A percentile compares a stretch with the other conserved stretches of the same genome.
phyloP scores from a whole-genome alignment of 2,888 invertebrate species.

The Leptothorax acervorum region DNA sequence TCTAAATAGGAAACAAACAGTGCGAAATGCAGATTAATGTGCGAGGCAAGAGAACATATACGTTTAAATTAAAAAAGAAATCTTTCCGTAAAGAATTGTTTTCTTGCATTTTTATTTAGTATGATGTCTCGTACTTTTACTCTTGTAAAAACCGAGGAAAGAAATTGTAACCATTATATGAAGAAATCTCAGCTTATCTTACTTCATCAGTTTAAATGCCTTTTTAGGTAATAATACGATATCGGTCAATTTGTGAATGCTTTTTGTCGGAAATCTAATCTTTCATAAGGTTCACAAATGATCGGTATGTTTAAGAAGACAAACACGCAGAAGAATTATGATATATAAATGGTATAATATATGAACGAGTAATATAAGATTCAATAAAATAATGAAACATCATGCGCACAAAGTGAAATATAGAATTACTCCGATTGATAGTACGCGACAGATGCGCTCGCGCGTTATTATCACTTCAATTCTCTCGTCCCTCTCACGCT shows the following conservation, averaged over 20 bases:
- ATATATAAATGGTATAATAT: neutral
- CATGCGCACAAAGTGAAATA: neutral
- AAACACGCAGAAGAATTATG: neutral
- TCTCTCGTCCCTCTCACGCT: constrained; percentile 39
- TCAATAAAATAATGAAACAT: neutral
- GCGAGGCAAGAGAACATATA: neutral
- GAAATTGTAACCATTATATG: constrained; percentile 3
- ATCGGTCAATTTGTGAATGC: neutral
- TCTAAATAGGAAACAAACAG: neutral
- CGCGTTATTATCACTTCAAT: constrained; percentile 32
- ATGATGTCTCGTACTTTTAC: neutral
- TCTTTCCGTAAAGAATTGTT: neutral
- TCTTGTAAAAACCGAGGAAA: neutral
- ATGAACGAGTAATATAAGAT: neutral
- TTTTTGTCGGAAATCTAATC: neutral
- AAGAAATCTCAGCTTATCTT: neutral
- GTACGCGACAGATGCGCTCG: constrained; percentile 19
- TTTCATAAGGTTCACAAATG: neutral
- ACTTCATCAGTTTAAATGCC: neutral
- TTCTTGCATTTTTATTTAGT: neutral
- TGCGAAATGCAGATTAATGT: neutral
- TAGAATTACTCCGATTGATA: constrained; percentile 27
- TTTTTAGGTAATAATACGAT: neutral
- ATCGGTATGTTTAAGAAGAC: neutral
- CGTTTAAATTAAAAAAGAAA: neutral